phyloP scores from a whole-genome alignment of 2,888 invertebrate genomes.

The Sialis fuliginosa region DNA sequence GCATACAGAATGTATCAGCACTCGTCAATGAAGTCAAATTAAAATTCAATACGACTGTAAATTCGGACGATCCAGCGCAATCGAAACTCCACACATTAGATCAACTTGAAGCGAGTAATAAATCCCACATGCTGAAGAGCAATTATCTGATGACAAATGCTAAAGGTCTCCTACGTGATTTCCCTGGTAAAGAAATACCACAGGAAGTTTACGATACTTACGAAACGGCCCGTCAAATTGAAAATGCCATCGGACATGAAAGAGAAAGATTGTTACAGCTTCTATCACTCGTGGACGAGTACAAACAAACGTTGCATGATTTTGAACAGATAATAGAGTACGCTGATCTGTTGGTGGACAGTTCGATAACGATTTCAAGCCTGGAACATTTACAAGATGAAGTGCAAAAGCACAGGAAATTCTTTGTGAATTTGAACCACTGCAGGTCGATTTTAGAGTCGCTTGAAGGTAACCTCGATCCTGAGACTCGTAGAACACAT shows the following conservation, averaged over 20 bases:
- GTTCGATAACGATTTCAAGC: conserved; percentile 54
- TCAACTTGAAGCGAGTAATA: conserved; percentile 46
- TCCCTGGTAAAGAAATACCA: conserved; percentile 52
- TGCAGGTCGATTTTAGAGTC: conserved; percentile 76
- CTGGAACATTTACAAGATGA: conserved; percentile 72
- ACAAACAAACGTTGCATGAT: conserved; percentile 73
- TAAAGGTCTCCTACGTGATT: conserved; percentile 43
- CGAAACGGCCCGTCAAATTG: conserved; percentile 49
- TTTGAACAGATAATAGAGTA: conserved; percentile 72
- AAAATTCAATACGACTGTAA: conserved; percentile 34
- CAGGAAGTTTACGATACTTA: conserved; percentile 44
- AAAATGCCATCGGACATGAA: conserved; percentile 49
- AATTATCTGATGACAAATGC: conserved; percentile 43
- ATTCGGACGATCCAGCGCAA: conserved; percentile 46
- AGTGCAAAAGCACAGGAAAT: conserved; percentile 76
- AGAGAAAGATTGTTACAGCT: conserved; percentile 60
- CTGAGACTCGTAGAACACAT: conserved; percentile 56
- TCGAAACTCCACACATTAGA: conserved; percentile 52
- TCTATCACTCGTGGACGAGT: conserved; percentile 64
- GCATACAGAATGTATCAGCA: conserved; percentile 37
- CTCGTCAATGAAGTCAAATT: conserved; percentile 31
- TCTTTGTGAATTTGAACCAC: conserved; percentile 75
- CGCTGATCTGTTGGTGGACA: conserved; percentile 64
- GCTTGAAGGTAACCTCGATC: conserved; percentile 65
- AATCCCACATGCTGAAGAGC: conserved; percentile 38